Evolutionary conservation across 2,113 vertebrate genomes (phyloP).

Genomic region (Montifringilla adamsi): DNA sequence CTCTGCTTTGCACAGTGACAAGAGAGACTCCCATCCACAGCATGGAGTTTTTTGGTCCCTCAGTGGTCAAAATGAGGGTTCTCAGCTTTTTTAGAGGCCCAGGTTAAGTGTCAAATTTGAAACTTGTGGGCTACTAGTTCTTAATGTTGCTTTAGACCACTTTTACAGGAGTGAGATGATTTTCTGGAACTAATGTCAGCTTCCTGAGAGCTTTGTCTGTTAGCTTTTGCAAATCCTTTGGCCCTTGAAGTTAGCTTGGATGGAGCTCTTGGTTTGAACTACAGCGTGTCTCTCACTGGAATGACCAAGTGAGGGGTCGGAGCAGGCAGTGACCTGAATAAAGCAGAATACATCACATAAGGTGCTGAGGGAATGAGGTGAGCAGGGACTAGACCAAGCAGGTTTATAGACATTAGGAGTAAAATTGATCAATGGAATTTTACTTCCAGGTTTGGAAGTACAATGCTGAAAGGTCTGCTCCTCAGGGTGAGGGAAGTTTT

Average conservation of each 20-base stretch:
- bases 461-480: background rate
- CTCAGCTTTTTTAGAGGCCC: background rate
- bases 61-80: background rate
- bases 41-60: background rate
- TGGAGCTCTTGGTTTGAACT: background rate
- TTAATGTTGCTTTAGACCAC: background rate
- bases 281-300: background rate
- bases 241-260: background rate
- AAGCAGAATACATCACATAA: accelerated
- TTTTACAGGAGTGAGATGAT: background rate
- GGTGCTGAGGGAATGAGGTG: background rate
- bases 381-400: background rate
- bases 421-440: background rate
- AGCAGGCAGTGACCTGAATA: background rate
- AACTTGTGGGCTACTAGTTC: background rate
- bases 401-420: background rate
- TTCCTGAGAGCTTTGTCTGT: background rate
- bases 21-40: background rate
- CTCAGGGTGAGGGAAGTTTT: accelerated
- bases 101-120: background rate
- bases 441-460: background rate
- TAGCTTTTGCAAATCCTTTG: background rate
- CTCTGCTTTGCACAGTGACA: background rate
- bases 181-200: background rate
- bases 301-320: background rate